Percentiles rank a stretch among this genome's conserved stretches.
These are phyloP conservation scores for Eledone cirrhosa DNA, from an alignment of 2,888 invertebrate species.

Conservation along the genomic window DNA sequence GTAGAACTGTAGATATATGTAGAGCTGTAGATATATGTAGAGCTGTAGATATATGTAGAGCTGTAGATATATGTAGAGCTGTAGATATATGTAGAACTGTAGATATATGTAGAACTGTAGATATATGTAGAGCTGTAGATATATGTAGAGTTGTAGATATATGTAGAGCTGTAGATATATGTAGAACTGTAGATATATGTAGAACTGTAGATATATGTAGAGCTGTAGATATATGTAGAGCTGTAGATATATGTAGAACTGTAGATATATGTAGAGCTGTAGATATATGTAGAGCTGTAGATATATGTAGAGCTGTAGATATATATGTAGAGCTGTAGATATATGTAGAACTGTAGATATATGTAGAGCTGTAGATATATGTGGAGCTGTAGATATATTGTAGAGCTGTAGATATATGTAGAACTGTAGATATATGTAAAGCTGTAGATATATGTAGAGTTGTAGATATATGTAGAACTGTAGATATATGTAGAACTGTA, in stretches of 20 bases:
- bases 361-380: background rate
- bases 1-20: background rate
- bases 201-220: background rate
- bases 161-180: background rate
- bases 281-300: background rate
- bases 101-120: background rate
- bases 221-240: background rate
- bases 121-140: background rate
- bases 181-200: background rate
- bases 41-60: background rate
- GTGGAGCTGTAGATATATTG: background rate
- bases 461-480: background rate
- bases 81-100: background rate
- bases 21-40: background rate
- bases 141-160: background rate
- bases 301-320: background rate
- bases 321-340: background rate
- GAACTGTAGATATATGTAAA: background rate
- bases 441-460: background rate
- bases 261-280: background rate
- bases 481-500: background rate
- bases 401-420: background rate
- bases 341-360: background rate
- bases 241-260: background rate
- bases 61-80: background rate